Percentiles rank a stretch among this genome's conserved stretches.
Evolutionary conservation across 2,797 vertebrate genomes (phyloP).

Genomic region (Acanthurus leucopareius): DNA sequence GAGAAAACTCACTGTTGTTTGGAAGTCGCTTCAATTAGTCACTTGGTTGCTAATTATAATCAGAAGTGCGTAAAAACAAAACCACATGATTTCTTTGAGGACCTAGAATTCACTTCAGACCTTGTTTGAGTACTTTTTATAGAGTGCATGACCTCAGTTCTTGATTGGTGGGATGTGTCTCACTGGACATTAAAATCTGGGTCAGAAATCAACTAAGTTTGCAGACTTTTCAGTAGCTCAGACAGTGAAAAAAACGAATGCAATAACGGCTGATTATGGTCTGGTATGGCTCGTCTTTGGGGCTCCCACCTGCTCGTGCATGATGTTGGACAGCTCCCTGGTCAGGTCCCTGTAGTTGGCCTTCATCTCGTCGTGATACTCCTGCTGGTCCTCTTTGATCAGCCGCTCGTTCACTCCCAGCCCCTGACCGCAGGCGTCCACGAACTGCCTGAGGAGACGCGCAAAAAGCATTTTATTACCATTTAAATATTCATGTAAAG

Average conservation of each 20-base stretch:
- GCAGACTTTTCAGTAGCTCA: too few species aligned
- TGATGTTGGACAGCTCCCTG: constrained; percentile 94
- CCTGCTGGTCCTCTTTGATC: constrained; percentile 97
- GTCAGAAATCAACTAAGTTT: too few species aligned
- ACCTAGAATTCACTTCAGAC: background rate
- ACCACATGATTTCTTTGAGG: background rate
- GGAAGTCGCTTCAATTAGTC: background rate
- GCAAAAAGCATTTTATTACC: background rate
- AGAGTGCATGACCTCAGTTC: too few species aligned
- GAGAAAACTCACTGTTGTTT: too few species aligned
- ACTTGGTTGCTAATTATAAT: background rate
- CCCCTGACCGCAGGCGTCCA: constrained; percentile 94
- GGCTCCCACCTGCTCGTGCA: constrained; percentile 92
- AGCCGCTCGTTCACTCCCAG: constrained; percentile 93
- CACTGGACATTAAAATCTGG: background rate
- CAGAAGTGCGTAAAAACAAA: too few species aligned
- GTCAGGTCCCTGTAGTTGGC: constrained; percentile 95
- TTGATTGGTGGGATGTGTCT: background rate
- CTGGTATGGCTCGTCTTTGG: too few species aligned
- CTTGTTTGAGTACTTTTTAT: too few species aligned
- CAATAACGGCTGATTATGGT: too few species aligned
- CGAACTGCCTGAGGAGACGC: constrained; percentile 90
- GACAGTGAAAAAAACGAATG: background rate
- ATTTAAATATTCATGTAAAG: background rate
- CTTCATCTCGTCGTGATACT: constrained; percentile 99